Evolutionary conservation across 2,113 vertebrate genomes (phyloP).

Genomic region (Alaudala cheleensis): DNA sequence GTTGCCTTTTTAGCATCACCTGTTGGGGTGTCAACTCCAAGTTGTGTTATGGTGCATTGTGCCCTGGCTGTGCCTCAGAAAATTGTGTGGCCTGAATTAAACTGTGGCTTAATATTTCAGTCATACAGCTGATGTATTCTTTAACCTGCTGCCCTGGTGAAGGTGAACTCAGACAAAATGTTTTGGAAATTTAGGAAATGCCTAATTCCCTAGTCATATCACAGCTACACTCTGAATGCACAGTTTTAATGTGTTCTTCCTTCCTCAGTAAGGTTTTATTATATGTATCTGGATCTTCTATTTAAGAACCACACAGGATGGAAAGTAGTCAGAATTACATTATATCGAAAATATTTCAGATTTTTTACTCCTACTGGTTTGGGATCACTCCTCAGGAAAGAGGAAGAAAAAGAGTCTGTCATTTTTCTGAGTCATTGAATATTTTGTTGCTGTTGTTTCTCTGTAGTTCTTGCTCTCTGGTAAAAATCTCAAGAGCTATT

Average conservation of each 20-base stretch:
- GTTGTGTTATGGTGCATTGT: background rate
- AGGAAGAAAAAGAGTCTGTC: background rate
- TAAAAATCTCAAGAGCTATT: background rate
- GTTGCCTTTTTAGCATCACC: background rate
- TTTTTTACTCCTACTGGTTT: background rate
- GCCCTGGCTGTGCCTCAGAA: background rate
- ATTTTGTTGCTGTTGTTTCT: background rate
- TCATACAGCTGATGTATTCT: background rate
- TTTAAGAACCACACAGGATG: background rate
- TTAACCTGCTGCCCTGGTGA: background rate
- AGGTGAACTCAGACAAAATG: background rate
- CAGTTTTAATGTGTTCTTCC: slow-evolving; percentile 17
- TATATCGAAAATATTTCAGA: background rate
- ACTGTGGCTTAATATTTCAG: background rate
- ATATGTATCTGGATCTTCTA: slow-evolving; percentile 1
- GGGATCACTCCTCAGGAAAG: background rate
- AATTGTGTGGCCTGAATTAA: background rate
- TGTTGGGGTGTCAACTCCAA: rapidly evolving
- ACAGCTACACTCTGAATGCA: background rate
- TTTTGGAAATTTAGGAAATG: slow-evolving; percentile 14
- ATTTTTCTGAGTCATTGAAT: background rate
- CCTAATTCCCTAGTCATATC: slow-evolving; percentile 13
- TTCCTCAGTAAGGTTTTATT: background rate
- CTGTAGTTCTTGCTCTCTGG: background rate
- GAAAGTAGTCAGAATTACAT: slow-evolving; percentile 13